phyloP scores from a whole-genome alignment of 1,140 invertebrate species.

The Chionoecetes opilio region DNA sequence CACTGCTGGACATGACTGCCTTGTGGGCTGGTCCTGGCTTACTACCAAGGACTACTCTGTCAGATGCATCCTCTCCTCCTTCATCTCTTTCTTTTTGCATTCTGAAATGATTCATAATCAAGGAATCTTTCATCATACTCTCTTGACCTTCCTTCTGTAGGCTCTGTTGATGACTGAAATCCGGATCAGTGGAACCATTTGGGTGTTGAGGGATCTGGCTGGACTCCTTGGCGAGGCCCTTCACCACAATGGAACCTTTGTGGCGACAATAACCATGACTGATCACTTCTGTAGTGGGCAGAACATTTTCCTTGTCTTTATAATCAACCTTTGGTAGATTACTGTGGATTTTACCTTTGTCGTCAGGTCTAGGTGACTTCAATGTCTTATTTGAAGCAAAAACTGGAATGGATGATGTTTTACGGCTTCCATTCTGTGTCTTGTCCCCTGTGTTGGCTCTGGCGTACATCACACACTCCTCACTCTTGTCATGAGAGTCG shows the following conservation, averaged over 20 bases:
- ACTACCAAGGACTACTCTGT: background rate
- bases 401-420: conserved; percentile 52
- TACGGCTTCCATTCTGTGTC: background rate
- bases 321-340: conserved; percentile 41
- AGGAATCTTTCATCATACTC: conserved; percentile 54
- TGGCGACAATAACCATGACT: conserved; percentile 56
- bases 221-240: conserved; percentile 33
- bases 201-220: background rate
- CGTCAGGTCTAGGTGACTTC: conserved; percentile 31
- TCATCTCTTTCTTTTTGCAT: conserved; percentile 63
- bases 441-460: background rate
- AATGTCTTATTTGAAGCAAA: conserved; percentile 32
- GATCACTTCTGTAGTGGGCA: conserved; percentile 23
- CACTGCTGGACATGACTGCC: background rate
- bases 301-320: conserved; percentile 59
- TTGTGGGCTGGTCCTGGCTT: background rate
- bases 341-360: conserved; percentile 36
- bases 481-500: background rate
- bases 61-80: background rate
- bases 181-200: background rate
- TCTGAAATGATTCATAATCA: conserved; percentile 61
- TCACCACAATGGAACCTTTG: conserved; percentile 65
- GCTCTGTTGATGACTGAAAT: background rate
- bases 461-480: background rate
- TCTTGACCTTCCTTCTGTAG: conserved; percentile 45